Percentiles rank a stretch among this genome's conserved stretches.
These are phyloP conservation scores for Sturnus vulgaris DNA, from an alignment of 2,113 vertebrate genomes.

Conservation along the genomic window DNA sequence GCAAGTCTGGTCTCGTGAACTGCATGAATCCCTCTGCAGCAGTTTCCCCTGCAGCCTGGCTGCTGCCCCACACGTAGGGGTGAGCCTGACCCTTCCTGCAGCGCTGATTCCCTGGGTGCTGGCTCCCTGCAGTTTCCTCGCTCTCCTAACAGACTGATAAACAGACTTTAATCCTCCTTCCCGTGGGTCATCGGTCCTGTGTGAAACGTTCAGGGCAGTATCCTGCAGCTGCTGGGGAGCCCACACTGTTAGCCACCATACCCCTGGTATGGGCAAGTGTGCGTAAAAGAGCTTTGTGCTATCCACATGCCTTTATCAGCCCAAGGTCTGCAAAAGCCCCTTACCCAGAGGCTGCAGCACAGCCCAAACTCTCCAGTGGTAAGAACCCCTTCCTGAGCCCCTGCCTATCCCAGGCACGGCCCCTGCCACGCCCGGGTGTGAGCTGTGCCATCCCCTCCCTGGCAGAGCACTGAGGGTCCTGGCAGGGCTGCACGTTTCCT, in stretches of 20 bases:
- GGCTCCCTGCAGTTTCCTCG: not conserved
- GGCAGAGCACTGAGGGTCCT: not conserved
- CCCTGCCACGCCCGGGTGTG: fast-evolving
- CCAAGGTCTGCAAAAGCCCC: not conserved
- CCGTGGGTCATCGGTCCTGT: fast-evolving
- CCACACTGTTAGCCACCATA: fast-evolving
- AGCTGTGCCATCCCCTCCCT: not conserved
- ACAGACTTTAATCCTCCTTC: not conserved
- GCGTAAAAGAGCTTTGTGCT: not conserved
- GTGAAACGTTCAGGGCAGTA: too few species aligned
- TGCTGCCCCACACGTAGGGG: not conserved
- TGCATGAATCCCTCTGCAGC: not conserved
- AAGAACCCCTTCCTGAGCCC: not conserved
- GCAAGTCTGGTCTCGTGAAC: slow-evolving; percentile 39
- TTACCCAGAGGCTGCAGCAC: not conserved
- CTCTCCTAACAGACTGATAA: not conserved
- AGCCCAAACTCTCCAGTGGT: not conserved
- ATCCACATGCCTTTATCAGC: too few species aligned
- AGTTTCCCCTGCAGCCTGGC: not conserved
- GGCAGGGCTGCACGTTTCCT: not conserved
- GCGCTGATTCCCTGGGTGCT: not conserved
- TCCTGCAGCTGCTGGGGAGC: not conserved
- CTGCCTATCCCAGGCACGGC: not conserved
- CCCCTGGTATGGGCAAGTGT: too few species aligned
- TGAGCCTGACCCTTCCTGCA: not conserved